These are phyloP conservation scores for Lasioglossum morio DNA, from an alignment of 2,888 invertebrate species.

Conservation along the genomic window DNA sequence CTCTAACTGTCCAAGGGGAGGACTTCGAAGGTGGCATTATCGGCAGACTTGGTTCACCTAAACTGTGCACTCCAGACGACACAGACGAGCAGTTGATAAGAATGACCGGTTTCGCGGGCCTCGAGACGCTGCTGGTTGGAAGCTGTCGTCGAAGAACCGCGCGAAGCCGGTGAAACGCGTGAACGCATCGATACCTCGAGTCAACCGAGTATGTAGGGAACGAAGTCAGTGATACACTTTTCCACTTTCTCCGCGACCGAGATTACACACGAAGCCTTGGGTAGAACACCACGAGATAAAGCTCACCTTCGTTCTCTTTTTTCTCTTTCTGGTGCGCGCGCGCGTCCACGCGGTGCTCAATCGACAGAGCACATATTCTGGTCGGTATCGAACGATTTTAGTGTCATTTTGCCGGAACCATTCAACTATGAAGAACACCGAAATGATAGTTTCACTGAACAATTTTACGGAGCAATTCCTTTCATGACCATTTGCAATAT, in stretches of 20 bases:
- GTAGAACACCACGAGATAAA: conserved; percentile 67
- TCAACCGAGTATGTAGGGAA: conserved; percentile 61
- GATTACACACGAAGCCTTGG: conserved; percentile 75
- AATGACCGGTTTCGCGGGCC: neutral
- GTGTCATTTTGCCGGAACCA: neutral
- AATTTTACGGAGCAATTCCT: too few species aligned
- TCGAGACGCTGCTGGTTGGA: neutral
- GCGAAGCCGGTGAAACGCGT: conserved; percentile 14
- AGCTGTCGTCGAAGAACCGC: conserved; percentile 14
- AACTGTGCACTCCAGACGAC: neutral
- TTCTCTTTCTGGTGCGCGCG: conserved; percentile 31
- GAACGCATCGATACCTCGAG: conserved; percentile 14
- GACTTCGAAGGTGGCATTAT: too few species aligned
- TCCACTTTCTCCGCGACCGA: conserved; percentile 80
- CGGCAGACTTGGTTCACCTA: neutral
- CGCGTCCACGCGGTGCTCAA: conserved; percentile 50
- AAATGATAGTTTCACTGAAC: neutral
- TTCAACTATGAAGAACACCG: neutral
- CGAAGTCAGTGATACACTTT: conserved; percentile 77
- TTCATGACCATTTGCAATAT: too few species aligned
- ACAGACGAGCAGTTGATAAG: neutral
- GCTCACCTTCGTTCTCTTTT: conserved; percentile 67
- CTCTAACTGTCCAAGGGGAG: too few species aligned
- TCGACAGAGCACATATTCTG: conserved; percentile 28
- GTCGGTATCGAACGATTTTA: neutral